A percentile compares a stretch with the other conserved stretches of the same genome.
Evolutionary conservation across 2,888 invertebrate species (phyloP).

Genomic region (Formica aserva): DNA sequence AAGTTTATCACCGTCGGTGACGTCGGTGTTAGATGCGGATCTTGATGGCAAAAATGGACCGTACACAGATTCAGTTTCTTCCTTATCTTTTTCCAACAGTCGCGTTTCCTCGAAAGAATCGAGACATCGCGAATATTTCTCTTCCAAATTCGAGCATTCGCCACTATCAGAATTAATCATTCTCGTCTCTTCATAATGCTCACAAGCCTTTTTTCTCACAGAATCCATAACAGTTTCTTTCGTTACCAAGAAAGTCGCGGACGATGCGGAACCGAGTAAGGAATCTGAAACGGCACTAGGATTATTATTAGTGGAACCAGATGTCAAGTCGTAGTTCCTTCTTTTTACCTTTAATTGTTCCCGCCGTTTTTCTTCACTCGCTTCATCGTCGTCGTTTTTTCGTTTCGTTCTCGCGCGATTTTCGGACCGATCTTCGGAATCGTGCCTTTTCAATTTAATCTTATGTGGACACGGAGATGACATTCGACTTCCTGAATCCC

Average conservation of each 20-base stretch:
- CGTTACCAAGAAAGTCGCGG: slow-evolving; percentile 62
- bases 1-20: slow-evolving; percentile 18
- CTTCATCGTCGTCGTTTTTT: slow-evolving; percentile 53
- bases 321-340: slow-evolving; percentile 69
- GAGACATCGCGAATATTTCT: slow-evolving; percentile 45
- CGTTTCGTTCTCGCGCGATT: slow-evolving; percentile 54
- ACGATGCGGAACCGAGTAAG: slow-evolving; percentile 67
- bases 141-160: slow-evolving; percentile 32
- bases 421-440: slow-evolving; percentile 70
- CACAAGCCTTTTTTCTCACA: slow-evolving; percentile 38
- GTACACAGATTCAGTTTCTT: slow-evolving; percentile 56
- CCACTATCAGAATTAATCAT: slow-evolving; percentile 41
- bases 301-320: slow-evolving; percentile 78
- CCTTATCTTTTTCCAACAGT: background rate
- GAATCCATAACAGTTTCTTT: slow-evolving; percentile 53
- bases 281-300: slow-evolving; percentile 81
- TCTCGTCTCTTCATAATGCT: slow-evolving; percentile 38
- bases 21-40: slow-evolving; percentile 19
- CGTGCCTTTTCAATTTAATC: slow-evolving; percentile 61
- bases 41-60: slow-evolving; percentile 75
- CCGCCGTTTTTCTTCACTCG: slow-evolving; percentile 49
- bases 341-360: slow-evolving; percentile 79
- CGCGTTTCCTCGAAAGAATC: slow-evolving; percentile 17
- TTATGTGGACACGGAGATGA: slow-evolving; percentile 48
- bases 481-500: slow-evolving; percentile 47